phyloP scores from a whole-genome alignment of 2,113 vertebrate species.

The Lepisosteus osseus region DNA sequence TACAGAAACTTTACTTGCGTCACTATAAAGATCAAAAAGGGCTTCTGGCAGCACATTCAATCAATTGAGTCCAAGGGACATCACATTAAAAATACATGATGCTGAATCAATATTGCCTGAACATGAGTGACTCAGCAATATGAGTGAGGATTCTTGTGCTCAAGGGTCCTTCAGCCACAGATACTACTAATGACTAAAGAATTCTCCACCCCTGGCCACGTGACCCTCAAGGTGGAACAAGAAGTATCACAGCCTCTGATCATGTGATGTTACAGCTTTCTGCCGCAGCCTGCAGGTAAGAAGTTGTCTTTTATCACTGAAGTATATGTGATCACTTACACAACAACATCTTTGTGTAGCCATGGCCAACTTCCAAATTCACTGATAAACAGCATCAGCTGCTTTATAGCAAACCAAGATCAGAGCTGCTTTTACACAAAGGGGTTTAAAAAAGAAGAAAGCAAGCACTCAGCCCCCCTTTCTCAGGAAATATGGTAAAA shows the following conservation, averaged over 20 bases:
- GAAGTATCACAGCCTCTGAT: not conserved
- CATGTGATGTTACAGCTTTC: constrained; percentile 10
- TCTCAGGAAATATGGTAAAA: too few relatives aligned
- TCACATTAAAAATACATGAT: too few relatives aligned
- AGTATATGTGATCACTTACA: not conserved
- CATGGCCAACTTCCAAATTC: not conserved
- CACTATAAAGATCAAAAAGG: too few relatives aligned
- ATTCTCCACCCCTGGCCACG: not conserved
- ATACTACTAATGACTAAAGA: not conserved
- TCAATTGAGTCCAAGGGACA: too few relatives aligned
- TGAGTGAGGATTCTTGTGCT: not conserved
- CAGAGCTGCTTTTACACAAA: not conserved
- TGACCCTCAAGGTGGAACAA: not conserved
- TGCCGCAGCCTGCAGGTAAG: constrained; percentile 15
- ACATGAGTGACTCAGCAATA: not conserved
- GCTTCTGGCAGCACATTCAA: too few relatives aligned
- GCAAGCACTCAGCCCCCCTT: too few relatives aligned
- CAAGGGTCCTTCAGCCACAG: not conserved
- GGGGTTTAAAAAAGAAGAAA: too few relatives aligned
- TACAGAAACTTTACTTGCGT: too few relatives aligned
- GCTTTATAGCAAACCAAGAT: constrained; percentile 8
- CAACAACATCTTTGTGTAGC: constrained; percentile 14
- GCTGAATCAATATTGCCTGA: too few relatives aligned
- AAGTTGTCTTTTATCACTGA: not conserved
- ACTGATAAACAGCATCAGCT: constrained; percentile 17